phyloP scores from a whole-genome alignment of 2,113 vertebrate genomes.

The Triplophysa tibetana region DNA sequence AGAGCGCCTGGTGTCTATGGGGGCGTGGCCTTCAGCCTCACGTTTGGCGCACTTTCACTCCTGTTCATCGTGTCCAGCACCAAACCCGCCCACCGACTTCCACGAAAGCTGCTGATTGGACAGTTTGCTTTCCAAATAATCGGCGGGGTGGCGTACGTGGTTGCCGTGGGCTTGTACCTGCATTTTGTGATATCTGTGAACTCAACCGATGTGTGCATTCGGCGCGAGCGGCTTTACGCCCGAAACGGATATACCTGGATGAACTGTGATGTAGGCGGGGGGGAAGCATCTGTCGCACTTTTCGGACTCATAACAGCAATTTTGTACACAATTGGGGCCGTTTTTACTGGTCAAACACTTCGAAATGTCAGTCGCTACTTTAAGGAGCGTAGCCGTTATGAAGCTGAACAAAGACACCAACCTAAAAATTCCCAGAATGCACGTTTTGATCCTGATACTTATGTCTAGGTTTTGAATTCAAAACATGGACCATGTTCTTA shows the following conservation, averaged over 20 bases:
- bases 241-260: slow-evolving; percentile 83
- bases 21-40: slow-evolving; percentile 77
- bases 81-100: slow-evolving; percentile 75
- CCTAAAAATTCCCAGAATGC: slow-evolving; percentile 13
- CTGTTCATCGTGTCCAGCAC: slow-evolving; percentile 78
- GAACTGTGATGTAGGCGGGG: slow-evolving; percentile 81
- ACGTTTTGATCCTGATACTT: slow-evolving; percentile 51
- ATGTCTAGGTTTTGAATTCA: slow-evolving; percentile 13
- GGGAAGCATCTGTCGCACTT: slow-evolving; percentile 76
- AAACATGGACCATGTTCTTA: not conserved
- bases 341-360: slow-evolving; percentile 70
- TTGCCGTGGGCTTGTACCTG: slow-evolving; percentile 82
- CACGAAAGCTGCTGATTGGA: slow-evolving; percentile 65
- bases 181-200: slow-evolving; percentile 82
- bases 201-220: slow-evolving; percentile 76
- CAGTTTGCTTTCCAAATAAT: slow-evolving; percentile 77
- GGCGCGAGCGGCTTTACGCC: slow-evolving; percentile 76
- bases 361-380: slow-evolving; percentile 58
- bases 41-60: slow-evolving; percentile 71
- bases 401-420: slow-evolving; percentile 37
- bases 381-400: slow-evolving; percentile 50
- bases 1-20: slow-evolving; percentile 84
- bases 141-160: slow-evolving; percentile 69
- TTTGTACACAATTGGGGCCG: slow-evolving; percentile 69
- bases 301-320: slow-evolving; percentile 75